A percentile compares a stretch with the other conserved stretches of the same genome.
These are phyloP conservation scores for Dicyrtomina minuta DNA, from an alignment of 2,888 invertebrate genomes.

Conservation along the genomic window DNA sequence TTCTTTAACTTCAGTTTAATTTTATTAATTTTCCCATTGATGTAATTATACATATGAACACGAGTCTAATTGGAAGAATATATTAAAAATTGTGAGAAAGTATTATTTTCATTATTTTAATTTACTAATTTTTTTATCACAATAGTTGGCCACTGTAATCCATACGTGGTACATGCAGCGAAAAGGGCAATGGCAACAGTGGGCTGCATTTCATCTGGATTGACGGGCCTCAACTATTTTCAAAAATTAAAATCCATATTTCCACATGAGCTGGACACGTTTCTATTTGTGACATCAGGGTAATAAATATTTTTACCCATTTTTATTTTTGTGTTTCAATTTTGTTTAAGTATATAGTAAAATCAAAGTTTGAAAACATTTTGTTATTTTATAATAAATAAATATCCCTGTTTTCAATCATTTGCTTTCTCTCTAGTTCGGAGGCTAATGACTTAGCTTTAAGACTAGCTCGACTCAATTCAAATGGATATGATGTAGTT, in stretches of 20 bases:
- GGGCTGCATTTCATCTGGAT: conserved; percentile 61
- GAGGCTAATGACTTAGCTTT: conserved; percentile 66
- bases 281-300: conserved; percentile 63
- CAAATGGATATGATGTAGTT: conserved; percentile 59
- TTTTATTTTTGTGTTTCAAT: too few relatives aligned
- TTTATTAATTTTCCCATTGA: neutral
- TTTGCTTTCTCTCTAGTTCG: conserved; percentile 57
- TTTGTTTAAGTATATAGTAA: too few relatives aligned
- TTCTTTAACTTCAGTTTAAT: conserved; percentile 4
- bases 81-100: neutral
- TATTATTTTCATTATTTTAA: too few relatives aligned
- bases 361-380: too few relatives aligned
- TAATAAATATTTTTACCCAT: conserved; percentile 55
- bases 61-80: neutral
- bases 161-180: conserved; percentile 59
- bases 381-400: too few relatives aligned
- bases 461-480: conserved; percentile 61
- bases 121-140: conserved; percentile 7
- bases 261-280: conserved; percentile 59
- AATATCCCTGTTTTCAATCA: too few relatives aligned
- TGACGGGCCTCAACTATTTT: conserved; percentile 59
- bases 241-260: conserved; percentile 58
- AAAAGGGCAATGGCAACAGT: conserved; percentile 59
- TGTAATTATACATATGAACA: neutral
- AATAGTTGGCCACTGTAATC: conserved; percentile 58